A percentile compares a stretch with the other conserved stretches of the same genome.
phyloP scores from a whole-genome alignment of 2,113 vertebrate genomes.

The Pyxicephalus adspersus region DNA sequence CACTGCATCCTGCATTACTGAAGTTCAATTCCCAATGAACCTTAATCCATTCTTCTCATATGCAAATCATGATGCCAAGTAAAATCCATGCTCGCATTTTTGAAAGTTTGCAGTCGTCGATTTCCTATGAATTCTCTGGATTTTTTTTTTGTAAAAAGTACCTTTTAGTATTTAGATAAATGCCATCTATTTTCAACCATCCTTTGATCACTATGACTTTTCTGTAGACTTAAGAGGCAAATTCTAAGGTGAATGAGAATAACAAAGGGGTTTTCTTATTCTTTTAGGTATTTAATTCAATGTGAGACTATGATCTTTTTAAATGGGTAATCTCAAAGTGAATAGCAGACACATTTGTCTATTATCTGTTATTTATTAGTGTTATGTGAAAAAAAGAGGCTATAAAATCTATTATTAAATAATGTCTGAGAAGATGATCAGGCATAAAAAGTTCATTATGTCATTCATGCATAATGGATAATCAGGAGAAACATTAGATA shows the following conservation, averaged over 20 bases:
- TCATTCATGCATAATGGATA: slow-evolving; percentile 44
- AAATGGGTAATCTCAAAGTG: slow-evolving; percentile 24
- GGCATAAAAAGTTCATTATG: slow-evolving; percentile 47
- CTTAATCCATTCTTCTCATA: slow-evolving; percentile 32
- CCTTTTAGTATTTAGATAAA: slow-evolving; percentile 4
- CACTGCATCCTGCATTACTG: slow-evolving; percentile 2
- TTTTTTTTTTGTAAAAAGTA: slow-evolving; percentile 9
- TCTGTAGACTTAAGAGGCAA: slow-evolving; percentile 31
- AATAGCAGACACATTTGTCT: slow-evolving; percentile 20
- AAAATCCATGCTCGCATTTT: slow-evolving; percentile 20
- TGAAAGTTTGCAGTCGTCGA: slow-evolving; percentile 13
- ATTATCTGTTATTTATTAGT: slow-evolving; percentile 33
- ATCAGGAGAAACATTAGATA: slow-evolving; percentile 23
- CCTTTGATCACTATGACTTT: slow-evolving; percentile 34
- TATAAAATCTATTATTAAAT: slow-evolving; percentile 47
- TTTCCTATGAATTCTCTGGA: slow-evolving; percentile 22
- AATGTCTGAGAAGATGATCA: slow-evolving; percentile 23
- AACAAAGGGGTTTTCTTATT: slow-evolving; percentile 11
- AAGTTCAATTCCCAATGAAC: slow-evolving; percentile 43
- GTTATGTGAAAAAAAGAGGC: slow-evolving; percentile 37
- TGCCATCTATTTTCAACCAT: slow-evolving; percentile 20
- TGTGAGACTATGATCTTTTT: slow-evolving; percentile 13
- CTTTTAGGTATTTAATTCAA: slow-evolving; percentile 18
- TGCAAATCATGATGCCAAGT: slow-evolving; percentile 32
- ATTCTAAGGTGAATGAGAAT: slow-evolving; percentile 8